A percentile compares a stretch with the other conserved stretches of the same genome.
phyloP scores from a whole-genome alignment of 64 coral and sea anemone genomes.

The Hydrozoanthus tunicans region DNA sequence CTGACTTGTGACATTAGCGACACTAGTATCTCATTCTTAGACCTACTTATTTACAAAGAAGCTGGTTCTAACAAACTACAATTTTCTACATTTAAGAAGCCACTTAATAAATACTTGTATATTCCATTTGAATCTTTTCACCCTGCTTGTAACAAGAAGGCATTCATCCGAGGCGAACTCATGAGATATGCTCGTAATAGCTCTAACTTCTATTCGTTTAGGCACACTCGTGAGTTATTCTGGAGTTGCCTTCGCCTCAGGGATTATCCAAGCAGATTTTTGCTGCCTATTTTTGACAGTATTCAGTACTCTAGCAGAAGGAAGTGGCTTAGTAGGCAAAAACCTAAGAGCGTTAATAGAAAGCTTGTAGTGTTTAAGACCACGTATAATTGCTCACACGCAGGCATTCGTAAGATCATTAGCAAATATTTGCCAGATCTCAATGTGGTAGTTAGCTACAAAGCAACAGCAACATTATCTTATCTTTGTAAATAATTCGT shows the following conservation, averaged over 20 bases:
- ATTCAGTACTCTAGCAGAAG: slow-evolving; percentile 32
- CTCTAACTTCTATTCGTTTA: slow-evolving; percentile 26
- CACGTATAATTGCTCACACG: background rate
- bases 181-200: too few relatives aligned
- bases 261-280: slow-evolving; percentile 43
- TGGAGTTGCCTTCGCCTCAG: background rate
- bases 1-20: background rate
- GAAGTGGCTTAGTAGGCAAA: slow-evolving; percentile 2
- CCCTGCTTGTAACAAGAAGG: slow-evolving; percentile 44
- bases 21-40: slow-evolving; percentile 11
- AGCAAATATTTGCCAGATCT: background rate
- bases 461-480: too few relatives aligned
- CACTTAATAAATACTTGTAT: background rate
- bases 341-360: background rate
- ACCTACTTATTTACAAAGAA: slow-evolving; percentile 33
- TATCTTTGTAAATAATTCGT: too few relatives aligned
- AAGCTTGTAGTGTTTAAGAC: background rate
- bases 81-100: background rate
- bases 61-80: background rate
- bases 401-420: background rate
- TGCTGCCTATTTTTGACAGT: slow-evolving; percentile 31
- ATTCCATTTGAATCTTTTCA: slow-evolving; percentile 41
- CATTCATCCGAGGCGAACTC: background rate
- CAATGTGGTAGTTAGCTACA: too few relatives aligned
- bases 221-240: slow-evolving; percentile 30